These are phyloP conservation scores for Amblyraja radiata DNA, from an alignment of 2,797 vertebrate genomes.

Conservation along the genomic window DNA sequence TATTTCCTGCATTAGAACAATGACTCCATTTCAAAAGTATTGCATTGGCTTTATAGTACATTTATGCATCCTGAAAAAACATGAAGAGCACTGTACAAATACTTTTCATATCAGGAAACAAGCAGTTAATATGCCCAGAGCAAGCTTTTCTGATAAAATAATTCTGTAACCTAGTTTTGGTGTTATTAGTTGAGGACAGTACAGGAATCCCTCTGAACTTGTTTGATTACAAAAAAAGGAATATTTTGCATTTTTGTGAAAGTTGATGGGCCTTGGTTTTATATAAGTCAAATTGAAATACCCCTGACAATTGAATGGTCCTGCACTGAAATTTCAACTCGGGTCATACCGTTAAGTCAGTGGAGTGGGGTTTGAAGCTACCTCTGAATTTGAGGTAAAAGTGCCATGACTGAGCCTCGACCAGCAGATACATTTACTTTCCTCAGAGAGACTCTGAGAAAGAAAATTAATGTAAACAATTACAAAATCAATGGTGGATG, in stretches of 20 bases:
- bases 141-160: neutral
- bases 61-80: too few relatives aligned
- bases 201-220: neutral
- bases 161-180: neutral
- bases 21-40: too few relatives aligned
- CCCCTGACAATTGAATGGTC: neutral
- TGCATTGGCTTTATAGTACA: too few relatives aligned
- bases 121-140: neutral
- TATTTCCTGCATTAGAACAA: too few relatives aligned
- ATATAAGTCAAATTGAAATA: neutral
- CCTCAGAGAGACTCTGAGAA: neutral
- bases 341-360: neutral
- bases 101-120: neutral
- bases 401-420: neutral
- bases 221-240: neutral
- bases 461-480: neutral
- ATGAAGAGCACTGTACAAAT: too few relatives aligned
- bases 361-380: neutral
- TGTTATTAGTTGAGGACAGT: neutral
- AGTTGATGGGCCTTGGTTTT: neutral
- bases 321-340: neutral
- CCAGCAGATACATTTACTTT: neutral
- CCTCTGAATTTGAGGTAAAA: neutral
- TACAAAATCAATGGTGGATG: neutral
- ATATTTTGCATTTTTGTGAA: neutral